These are phyloP conservation scores for Tanytarsus gracilentus DNA, from an alignment of 2,888 invertebrate genomes.

Conservation along the genomic window DNA sequence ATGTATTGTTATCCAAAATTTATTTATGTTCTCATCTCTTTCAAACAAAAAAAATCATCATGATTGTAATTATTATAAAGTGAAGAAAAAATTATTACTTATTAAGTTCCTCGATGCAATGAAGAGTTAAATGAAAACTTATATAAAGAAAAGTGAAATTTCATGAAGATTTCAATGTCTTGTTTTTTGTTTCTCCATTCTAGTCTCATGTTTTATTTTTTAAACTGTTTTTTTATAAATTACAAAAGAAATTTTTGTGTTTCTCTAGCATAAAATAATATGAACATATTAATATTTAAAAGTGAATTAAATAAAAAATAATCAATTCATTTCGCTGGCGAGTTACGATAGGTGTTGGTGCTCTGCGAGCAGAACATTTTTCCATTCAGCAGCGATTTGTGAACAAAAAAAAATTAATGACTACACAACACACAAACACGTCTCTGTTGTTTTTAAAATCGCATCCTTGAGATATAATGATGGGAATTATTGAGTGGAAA, in stretches of 20 bases:
- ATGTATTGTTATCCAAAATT: slow-evolving; percentile 28
- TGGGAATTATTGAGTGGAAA: too few species aligned
- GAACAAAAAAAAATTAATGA: too few species aligned
- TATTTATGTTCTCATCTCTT: slow-evolving; percentile 25
- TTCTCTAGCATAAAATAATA: background rate
- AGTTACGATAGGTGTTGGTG: too few species aligned
- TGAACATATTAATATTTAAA: background rate
- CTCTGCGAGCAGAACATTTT: too few species aligned
- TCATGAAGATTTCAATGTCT: slow-evolving; percentile 14
- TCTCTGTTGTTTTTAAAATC: too few species aligned
- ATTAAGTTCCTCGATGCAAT: slow-evolving; percentile 22
- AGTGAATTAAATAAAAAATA: background rate
- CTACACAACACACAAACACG: too few species aligned
- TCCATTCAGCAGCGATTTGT: too few species aligned
- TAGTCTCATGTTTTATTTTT: slow-evolving; percentile 1
- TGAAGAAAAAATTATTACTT: slow-evolving; percentile 5
- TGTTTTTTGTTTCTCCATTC: slow-evolving; percentile 18
- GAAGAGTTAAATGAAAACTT: background rate
- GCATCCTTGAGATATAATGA: too few species aligned
- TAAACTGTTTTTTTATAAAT: background rate
- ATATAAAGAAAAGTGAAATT: slow-evolving; percentile 3
- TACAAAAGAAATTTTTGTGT: background rate
- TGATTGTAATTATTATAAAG: slow-evolving; percentile 19
- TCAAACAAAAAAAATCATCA: background rate
- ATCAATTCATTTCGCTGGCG: slow-evolving; percentile 13